These are phyloP conservation scores for Ceratitis capitata DNA, from an alignment of 1,140 invertebrate species.

Conservation along the genomic window DNA sequence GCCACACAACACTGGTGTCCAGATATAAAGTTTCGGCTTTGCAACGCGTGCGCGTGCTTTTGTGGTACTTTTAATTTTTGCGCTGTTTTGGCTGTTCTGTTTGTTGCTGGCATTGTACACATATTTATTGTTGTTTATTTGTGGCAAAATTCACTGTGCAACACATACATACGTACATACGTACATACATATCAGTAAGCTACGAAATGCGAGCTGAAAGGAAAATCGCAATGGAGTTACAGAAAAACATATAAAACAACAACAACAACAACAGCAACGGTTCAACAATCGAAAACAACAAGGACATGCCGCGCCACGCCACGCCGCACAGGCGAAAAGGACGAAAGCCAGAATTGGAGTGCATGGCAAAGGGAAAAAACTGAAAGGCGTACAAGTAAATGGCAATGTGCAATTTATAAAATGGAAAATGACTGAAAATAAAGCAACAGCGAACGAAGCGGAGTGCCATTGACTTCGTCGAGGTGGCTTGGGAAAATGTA, in stretches of 20 bases:
- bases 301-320: too few species aligned
- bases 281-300: too few species aligned
- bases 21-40: not conserved
- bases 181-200: not conserved
- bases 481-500: not conserved
- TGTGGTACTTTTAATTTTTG: not conserved
- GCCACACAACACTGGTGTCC: slow-evolving; percentile 24
- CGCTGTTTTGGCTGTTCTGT: not conserved
- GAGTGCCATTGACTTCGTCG: not conserved
- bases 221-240: too few species aligned
- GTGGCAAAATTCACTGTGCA: not conserved
- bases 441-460: not conserved
- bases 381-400: too few species aligned
- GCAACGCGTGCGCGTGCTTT: slow-evolving; percentile 25
- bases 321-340: too few species aligned
- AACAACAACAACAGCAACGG: too few species aligned
- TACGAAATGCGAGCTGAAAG: not conserved
- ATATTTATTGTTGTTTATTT: not conserved
- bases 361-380: too few species aligned
- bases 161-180: not conserved
- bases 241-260: not conserved
- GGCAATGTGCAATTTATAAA: not conserved
- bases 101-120: not conserved
- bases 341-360: too few species aligned
- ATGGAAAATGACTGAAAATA: not conserved